A percentile compares a stretch with the other conserved stretches of the same genome.
Conservation (phyloP, 2,888 invertebrate genomes). For the Euzetes globulus region DNA sequence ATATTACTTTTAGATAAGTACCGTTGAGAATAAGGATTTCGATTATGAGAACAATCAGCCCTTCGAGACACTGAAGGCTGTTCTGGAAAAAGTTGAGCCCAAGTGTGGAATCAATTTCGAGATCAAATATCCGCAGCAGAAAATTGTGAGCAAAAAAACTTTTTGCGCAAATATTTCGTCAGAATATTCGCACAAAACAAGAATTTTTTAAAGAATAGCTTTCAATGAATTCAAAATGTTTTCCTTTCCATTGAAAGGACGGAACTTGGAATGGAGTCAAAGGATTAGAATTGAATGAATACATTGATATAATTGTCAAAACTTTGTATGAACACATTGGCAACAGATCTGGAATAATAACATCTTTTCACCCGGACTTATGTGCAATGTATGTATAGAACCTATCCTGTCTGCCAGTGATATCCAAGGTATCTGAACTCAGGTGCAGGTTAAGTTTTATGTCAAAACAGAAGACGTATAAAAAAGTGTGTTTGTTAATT, state of each 20-base stretch:
- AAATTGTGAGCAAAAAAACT: conserved; percentile 53
- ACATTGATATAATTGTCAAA: conserved; percentile 77
- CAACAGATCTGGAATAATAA: conserved; percentile 76
- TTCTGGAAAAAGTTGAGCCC: conserved; percentile 67
- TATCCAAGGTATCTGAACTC: neutral
- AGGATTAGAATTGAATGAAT: conserved; percentile 70
- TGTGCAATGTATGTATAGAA: conserved; percentile 63
- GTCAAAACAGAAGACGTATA: too few relatives aligned
- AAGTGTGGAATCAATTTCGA: conserved; percentile 95
- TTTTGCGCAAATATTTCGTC: neutral
- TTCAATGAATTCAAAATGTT: too few relatives aligned
- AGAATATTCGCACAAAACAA: neutral
- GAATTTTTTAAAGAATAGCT: neutral
- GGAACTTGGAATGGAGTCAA: neutral
- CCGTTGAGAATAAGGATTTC: conserved; percentile 36
- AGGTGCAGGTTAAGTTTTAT: too few relatives aligned
- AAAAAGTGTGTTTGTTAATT: too few relatives aligned
- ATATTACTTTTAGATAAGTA: conserved; percentile 16
- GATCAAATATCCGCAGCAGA: conserved; percentile 73
- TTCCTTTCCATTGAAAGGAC: neutral
- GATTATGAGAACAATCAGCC: conserved; percentile 83
- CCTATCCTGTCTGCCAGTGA: conserved; percentile 43
- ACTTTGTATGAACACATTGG: conserved; percentile 72
- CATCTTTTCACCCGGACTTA: conserved; percentile 91
- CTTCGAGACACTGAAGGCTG: conserved; percentile 80